Percentiles rank a stretch among this genome's conserved stretches.
These are phyloP conservation scores for Uria aalge DNA, from an alignment of 2,113 vertebrate genomes.

Conservation along the genomic window DNA sequence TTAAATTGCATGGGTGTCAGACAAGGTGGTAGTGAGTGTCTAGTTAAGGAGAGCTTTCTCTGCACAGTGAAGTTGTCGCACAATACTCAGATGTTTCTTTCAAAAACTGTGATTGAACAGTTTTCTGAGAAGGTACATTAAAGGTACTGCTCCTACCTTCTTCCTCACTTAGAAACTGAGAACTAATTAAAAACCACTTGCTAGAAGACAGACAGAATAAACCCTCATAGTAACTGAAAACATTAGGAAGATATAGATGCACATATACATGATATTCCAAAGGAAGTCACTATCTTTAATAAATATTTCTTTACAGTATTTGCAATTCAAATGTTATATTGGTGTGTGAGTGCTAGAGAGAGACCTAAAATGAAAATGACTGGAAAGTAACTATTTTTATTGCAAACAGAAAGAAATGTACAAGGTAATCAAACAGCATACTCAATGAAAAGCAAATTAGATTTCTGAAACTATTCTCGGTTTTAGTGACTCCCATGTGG, in stretches of 20 bases:
- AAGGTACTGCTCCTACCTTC: not conserved
- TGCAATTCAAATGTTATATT: constrained; percentile 31
- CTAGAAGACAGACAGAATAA: not conserved
- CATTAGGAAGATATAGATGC: not conserved
- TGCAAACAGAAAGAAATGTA: not conserved
- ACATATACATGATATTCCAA: not conserved
- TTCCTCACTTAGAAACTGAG: not conserved
- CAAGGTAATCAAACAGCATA: constrained; percentile 32
- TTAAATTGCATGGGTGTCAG: not conserved
- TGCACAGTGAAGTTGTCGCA: not conserved
- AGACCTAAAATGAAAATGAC: not conserved
- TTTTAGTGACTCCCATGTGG: not conserved
- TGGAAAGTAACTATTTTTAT: constrained; percentile 32
- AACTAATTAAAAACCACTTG: not conserved
- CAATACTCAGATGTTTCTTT: not conserved
- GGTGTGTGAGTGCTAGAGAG: not conserved
- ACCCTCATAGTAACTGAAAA: not conserved
- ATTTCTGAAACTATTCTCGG: not conserved
- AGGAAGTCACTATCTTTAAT: constrained; percentile 10
- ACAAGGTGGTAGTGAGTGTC: not conserved
- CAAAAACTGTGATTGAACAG: not conserved
- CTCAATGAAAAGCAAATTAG: constrained; percentile 34
- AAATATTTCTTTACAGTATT: constrained; percentile 3
- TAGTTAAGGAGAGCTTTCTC: not conserved
- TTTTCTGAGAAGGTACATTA: not conserved